A percentile compares a stretch with the other conserved stretches of the same genome.
Evolutionary conservation across 2,113 vertebrate genomes (phyloP).

Genomic region (Colossoma macropomum): DNA sequence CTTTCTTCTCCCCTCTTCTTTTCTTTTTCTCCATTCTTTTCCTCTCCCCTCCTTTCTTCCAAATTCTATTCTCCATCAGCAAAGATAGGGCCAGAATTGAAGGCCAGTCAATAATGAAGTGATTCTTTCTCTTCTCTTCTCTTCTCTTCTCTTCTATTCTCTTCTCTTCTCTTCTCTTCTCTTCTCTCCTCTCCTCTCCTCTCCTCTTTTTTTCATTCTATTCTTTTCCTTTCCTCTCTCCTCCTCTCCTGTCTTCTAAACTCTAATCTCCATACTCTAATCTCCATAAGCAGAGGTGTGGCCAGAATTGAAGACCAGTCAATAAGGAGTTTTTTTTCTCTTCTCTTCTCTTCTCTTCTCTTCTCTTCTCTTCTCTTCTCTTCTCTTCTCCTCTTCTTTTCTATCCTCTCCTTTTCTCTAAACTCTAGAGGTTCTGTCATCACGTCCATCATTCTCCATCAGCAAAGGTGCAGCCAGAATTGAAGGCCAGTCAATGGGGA

Average conservation of each 20-base stretch:
- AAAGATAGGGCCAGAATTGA: constrained; percentile 17
- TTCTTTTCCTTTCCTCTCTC: constrained; percentile 45
- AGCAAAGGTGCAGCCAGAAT: constrained; percentile 1
- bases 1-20: no score
- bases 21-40: not conserved
- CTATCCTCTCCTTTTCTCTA: constrained; percentile 30
- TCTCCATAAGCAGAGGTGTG: constrained; percentile 14
- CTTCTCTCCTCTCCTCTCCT: not conserved
- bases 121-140: constrained; percentile 44
- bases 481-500: constrained; percentile 24
- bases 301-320: constrained; percentile 13
- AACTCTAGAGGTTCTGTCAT: constrained; percentile 45
- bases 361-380: not conserved
- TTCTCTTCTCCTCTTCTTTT: not conserved
- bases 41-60: constrained; percentile 61
- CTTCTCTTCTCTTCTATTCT: not conserved
- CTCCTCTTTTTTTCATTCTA: not conserved
- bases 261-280: constrained; percentile 61
- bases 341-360: not conserved
- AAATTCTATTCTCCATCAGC: constrained; percentile 48
- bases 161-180: no score
- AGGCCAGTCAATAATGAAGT: not conserved
- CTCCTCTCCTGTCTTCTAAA: constrained; percentile 58
- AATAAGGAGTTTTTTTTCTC: not conserved
- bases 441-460: constrained; percentile 46